Base-by-base conservation (phyloP, 1,140 invertebrate species). In the Drosophila equinoxialis region DNA sequence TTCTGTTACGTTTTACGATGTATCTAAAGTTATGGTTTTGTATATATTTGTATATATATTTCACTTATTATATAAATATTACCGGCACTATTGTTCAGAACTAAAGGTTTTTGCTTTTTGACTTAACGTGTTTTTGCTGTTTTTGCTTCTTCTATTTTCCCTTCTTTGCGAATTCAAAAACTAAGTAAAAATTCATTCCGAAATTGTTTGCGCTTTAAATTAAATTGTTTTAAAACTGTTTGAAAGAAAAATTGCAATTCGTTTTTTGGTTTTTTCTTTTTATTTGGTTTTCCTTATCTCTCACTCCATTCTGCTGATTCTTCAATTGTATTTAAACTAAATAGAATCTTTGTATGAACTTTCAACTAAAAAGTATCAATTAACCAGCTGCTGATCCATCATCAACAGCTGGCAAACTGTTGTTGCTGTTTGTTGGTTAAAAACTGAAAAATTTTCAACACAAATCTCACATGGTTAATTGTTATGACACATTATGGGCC, bases 51-150 rank as follows among this genome's bases (percentile, higher is more conserved):
- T 87, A 30, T 80, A 75, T 90, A 68, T 90, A 72, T 81, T 65
- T 71, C 71, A 75, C 77, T 81, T 79, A 81, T 77, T 68, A 77
- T 57, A 65, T 74, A 65, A 87, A 90, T 91, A 74, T 91, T 85
- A 74, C 79, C 90, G 81, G 83, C 83, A 91, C 83, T 91, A 83
- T 90, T 90, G 78, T 90, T 90, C 86, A 59, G 77, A 89, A 90
- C 79, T 78, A 10, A 86, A 73, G 64, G 59, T 35, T 51, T 8
- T 51, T 23, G 45, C 20, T 51, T 51, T 51, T 51, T 51, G 14
- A 6, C 11, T 51, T 10, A 48, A 48, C 8, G 45, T 23, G 17
- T 51, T 48, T 48, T 20, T 20, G 26, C 6, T 62, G 65, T 54
- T 14, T 62, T 81, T 39, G 23, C 64, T 66, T 86, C 76, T 73